Evolutionary conservation across 2,113 vertebrate genomes (phyloP).

Genomic region (Psittacula cyanocephala): DNA sequence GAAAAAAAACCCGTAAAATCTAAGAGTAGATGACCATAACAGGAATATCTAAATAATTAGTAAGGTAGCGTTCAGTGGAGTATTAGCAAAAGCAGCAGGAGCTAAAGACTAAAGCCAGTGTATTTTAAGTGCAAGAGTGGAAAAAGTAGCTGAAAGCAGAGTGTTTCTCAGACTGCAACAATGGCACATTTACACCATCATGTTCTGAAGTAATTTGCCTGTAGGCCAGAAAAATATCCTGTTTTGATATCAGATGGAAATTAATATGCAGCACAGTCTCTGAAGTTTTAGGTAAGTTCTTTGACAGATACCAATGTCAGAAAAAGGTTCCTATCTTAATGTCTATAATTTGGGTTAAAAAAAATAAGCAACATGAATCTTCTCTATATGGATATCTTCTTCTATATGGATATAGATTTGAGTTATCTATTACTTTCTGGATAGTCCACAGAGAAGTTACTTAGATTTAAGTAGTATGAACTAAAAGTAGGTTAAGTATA

Average conservation of each 20-base stretch:
- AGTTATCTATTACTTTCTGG: conserved; percentile 5
- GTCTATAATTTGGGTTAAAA: conserved; percentile 44
- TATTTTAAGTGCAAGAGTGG: background rate
- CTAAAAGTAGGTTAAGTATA: background rate
- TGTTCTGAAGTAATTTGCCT: background rate
- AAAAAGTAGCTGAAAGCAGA: background rate
- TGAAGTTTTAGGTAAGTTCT: conserved; percentile 47
- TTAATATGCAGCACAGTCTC: conserved; percentile 59
- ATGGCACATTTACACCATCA: conserved; percentile 5
- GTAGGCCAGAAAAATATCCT: conserved; percentile 43
- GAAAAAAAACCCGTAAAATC: fast-evolving
- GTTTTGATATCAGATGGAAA: conserved; percentile 65
- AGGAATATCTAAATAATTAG: background rate
- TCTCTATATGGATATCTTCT: background rate
- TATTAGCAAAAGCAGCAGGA: background rate
- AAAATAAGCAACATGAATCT: conserved; percentile 32
- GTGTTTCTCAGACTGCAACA: background rate
- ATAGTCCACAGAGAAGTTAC: background rate
- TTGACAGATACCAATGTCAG: conserved; percentile 44
- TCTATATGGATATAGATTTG: background rate
- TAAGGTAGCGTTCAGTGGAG: background rate
- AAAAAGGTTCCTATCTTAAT: conserved; percentile 48
- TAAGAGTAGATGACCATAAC: background rate
- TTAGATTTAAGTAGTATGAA: background rate
- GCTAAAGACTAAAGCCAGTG: background rate